Conservation (phyloP, 2,888 invertebrate species). For the Yponomeuta evonymella region DNA sequence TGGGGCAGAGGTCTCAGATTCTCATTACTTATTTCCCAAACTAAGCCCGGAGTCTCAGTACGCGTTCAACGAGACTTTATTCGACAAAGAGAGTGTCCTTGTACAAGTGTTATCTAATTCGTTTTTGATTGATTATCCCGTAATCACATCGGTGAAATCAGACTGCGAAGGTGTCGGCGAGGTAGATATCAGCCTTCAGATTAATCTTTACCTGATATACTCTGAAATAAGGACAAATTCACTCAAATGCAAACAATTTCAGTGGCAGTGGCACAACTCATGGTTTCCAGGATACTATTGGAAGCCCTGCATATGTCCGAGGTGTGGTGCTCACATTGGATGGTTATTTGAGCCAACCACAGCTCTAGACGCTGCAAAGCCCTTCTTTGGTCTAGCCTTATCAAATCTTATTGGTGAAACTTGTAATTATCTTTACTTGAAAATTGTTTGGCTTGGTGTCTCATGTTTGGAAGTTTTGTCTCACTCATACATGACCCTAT, state of each 20-base stretch:
- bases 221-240: not conserved
- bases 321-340: slow-evolving; percentile 74
- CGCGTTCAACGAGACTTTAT: slow-evolving; percentile 44
- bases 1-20: slow-evolving; percentile 39
- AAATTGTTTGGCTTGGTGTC: slow-evolving; percentile 19
- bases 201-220: too few species aligned
- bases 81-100: slow-evolving; percentile 30
- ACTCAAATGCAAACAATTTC: slow-evolving; percentile 29
- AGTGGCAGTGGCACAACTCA: slow-evolving; percentile 71
- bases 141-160: slow-evolving; percentile 40
- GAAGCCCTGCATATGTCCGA: slow-evolving; percentile 74
- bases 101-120: slow-evolving; percentile 40
- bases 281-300: slow-evolving; percentile 79
- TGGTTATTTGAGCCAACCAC: slow-evolving; percentile 68
- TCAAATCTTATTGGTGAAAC: slow-evolving; percentile 44
- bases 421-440: slow-evolving; percentile 45
- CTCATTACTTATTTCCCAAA: slow-evolving; percentile 37
- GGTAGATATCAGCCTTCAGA: slow-evolving; percentile 34
- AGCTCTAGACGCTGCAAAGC: slow-evolving; percentile 27
- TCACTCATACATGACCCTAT: not conserved
- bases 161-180: slow-evolving; percentile 43
- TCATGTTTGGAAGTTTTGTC: slow-evolving; percentile 23
- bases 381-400: slow-evolving; percentile 47
- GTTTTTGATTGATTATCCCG: slow-evolving; percentile 38
- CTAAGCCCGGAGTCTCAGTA: slow-evolving; percentile 34